phyloP scores from a whole-genome alignment of 2,113 vertebrate genomes.

The Prietella phreatophila region DNA sequence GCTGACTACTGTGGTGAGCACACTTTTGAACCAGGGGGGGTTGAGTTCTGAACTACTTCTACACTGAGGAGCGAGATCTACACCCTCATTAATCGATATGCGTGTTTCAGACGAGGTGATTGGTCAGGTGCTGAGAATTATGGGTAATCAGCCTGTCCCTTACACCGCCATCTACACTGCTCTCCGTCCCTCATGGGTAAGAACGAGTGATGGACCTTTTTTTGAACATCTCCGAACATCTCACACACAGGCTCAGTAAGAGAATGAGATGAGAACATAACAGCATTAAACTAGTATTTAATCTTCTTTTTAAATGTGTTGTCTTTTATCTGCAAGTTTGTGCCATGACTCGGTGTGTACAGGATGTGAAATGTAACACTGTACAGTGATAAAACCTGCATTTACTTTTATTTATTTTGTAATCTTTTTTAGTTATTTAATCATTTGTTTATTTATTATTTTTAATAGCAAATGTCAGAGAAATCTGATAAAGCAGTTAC shows the following conservation, averaged over 20 bases:
- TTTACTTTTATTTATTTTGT: too few relatives aligned
- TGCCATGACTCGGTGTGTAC: not conserved
- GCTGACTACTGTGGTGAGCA: too few relatives aligned
- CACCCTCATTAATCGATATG: not conserved
- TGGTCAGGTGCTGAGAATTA: slow-evolving; percentile 82
- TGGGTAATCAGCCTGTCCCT: slow-evolving; percentile 79
- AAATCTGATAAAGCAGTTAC: too few relatives aligned
- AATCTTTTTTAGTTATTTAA: not conserved
- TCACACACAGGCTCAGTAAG: not conserved
- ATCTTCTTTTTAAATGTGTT: not conserved
- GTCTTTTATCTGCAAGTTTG: too few relatives aligned
- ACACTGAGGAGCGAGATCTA: not conserved
- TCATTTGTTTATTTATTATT: not conserved
- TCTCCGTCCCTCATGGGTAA: slow-evolving; percentile 78
- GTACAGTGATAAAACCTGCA: too few relatives aligned
- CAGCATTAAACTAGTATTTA: not conserved
- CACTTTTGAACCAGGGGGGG: too few relatives aligned
- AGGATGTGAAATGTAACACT: too few relatives aligned
- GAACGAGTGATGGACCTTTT: slow-evolving; percentile 6
- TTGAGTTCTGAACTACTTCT: too few relatives aligned
- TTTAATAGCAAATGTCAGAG: too few relatives aligned
- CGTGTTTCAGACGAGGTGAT: slow-evolving; percentile 80
- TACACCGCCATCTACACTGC: slow-evolving; percentile 84
- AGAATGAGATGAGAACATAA: not conserved
- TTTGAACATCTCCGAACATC: not conserved